Conservation (phyloP, 2,888 invertebrate genomes). For the Eupelmus urozonus region DNA sequence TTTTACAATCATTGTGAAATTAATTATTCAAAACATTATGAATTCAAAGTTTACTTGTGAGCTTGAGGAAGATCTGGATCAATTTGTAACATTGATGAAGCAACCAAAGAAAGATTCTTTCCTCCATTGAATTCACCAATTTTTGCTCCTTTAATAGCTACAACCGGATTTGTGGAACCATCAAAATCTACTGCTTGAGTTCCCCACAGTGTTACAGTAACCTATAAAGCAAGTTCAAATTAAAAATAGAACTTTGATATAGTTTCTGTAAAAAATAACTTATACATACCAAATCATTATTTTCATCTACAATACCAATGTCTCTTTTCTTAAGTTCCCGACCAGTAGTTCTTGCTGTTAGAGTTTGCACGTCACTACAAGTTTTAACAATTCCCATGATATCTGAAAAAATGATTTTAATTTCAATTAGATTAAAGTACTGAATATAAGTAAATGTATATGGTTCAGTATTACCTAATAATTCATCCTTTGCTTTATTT, state of each 20-base stretch:
- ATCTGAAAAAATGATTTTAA: conserved; percentile 81
- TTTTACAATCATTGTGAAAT: not conserved
- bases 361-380: conserved; percentile 83
- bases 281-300: conserved; percentile 83
- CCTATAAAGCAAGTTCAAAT: conserved; percentile 75
- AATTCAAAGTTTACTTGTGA: conserved; percentile 78
- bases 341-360: conserved; percentile 86
- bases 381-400: conserved; percentile 92
- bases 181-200: conserved; percentile 91
- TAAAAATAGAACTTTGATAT: conserved; percentile 21
- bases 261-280: not conserved
- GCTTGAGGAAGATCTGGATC: conserved; percentile 95
- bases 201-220: conserved; percentile 94
- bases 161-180: conserved; percentile 86
- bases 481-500: conserved; percentile 82
- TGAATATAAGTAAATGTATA: not conserved
- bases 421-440: not conserved
- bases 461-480: conserved; percentile 86
- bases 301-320: conserved; percentile 90
- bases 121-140: conserved; percentile 93
- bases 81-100: conserved; percentile 83
- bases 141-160: conserved; percentile 91
- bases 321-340: conserved; percentile 94
- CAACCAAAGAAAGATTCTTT: conserved; percentile 82
- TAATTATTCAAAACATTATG: not conserved